Evolutionary conservation across 2,113 vertebrate species (phyloP).

Genomic region (Oreochromis spilurus): DNA sequence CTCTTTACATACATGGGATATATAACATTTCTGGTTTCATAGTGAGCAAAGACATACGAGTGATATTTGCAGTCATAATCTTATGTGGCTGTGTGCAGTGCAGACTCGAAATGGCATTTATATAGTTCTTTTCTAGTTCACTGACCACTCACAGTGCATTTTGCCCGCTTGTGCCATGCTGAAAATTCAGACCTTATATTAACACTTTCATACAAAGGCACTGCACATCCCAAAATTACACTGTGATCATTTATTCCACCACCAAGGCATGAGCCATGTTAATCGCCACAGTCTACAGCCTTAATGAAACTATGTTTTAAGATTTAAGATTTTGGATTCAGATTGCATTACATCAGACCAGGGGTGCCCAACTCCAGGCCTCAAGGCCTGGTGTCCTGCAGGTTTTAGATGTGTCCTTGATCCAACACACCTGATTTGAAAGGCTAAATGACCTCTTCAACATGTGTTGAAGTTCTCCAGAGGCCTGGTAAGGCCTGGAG

Average conservation of each 20-base stretch:
- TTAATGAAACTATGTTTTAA: not conserved
- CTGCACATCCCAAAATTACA: not conserved
- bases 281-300: not conserved
- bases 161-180: fast-evolving
- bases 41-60: not conserved
- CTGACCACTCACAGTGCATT: not conserved
- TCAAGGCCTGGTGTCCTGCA: not conserved
- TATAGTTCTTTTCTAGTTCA: not conserved
- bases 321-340: not conserved
- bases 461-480: not conserved
- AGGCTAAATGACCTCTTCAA: not conserved
- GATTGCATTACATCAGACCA: not conserved
- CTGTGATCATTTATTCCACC: not conserved
- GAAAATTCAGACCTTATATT: not conserved
- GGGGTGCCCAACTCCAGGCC: not conserved
- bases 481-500: not conserved
- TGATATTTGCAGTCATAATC: not conserved
- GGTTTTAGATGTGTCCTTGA: not conserved
- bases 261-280: not conserved
- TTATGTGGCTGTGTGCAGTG: not conserved
- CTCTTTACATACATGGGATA: not conserved
- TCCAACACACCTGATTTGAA: not conserved
- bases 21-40: not conserved
- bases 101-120: not conserved
- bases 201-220: not conserved